Evolutionary conservation across 2,113 vertebrate genomes (phyloP), one percentile per base, ranked within the genome.

Genomic region (Chaetodon auriga): DNA sequence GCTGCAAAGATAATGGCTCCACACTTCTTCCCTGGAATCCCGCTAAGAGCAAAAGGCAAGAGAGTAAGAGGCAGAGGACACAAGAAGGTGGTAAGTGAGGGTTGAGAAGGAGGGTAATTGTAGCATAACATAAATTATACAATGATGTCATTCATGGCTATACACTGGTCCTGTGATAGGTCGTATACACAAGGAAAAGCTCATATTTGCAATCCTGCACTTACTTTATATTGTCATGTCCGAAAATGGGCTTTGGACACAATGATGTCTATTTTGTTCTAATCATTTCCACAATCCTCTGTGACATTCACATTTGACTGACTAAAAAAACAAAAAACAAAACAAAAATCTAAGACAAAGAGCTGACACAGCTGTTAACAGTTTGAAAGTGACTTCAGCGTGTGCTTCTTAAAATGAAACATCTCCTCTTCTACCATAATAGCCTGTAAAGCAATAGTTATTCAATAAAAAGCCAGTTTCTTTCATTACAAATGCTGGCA

Each of bases 21-120:
- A 86, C 94, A 95, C 88, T 95, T 95, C 89, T 95, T 95, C 38
- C 95, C 95, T 14, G 95, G 95, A 85, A 95, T 95, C 53, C 95
- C 95, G 75, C 95, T 95, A 89, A 87, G 82, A 93, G 68, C 2
- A 11, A 76, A 43, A 89, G 78, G 57, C 87, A 43, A 78, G 46
- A 83, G 19, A 82, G 70, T 0, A 61, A 85, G 64, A 82, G 48
- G 87, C 25, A 78, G 25, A 86, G 21, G 71, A 60, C 78, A 68
- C 68, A 49, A 78, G 30, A 30, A 30, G 30, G 30, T 30, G 30
- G 30, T 1, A 30, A 30, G 30, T 30, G 30, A 30, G 30, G 30
- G 30, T 11, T 62, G 81, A 83, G 78, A 73, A 78, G 63, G 30
- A 71, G 30, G 57, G 45, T 84, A 75, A 84, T 68, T 80, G 79